These are phyloP conservation scores for Haliclona indistincta DNA, from an alignment of 37 sponge, comb jelly and placozoan species.

Conservation along the genomic window DNA sequence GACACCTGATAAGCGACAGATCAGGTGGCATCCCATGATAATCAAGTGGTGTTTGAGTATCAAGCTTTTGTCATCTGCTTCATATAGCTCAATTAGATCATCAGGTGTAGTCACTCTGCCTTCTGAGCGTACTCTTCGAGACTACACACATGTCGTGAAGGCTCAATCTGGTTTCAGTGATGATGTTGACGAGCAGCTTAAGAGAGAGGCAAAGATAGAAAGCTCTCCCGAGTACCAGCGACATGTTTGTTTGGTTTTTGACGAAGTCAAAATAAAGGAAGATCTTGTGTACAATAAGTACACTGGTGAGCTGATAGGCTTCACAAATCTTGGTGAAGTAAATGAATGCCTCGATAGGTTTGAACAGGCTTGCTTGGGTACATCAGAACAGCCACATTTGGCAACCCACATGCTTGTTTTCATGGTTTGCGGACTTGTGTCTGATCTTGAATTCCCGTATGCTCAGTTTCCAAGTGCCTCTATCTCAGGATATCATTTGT, in stretches of 20 bases:
- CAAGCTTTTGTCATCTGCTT: constrained; percentile 32
- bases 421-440: constrained; percentile 31
- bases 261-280: constrained; percentile 34
- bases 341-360: constrained; percentile 15
- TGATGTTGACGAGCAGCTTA: constrained; percentile 10
- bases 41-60: no score
- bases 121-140: constrained; percentile 17
- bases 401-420: constrained; percentile 1
- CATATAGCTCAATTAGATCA: constrained; percentile 19
- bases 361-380: constrained; percentile 1
- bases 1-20: no score
- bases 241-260: constrained; percentile 8
- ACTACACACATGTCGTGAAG: constrained; percentile 4
- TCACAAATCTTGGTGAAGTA: no score
- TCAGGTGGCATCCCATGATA: no score
- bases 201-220: no score
- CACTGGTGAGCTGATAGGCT: constrained; percentile 18
- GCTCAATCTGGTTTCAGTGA: background rate
- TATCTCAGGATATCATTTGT: constrained; percentile 7
- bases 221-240: background rate
- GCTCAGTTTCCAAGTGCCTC: constrained; percentile 8
- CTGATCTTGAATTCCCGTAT: constrained; percentile 10
- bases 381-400: background rate
- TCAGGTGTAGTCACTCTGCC: constrained; percentile 23
- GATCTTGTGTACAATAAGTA: constrained; percentile 27